Base-by-base conservation (phyloP, 2,888 invertebrate species). In the Anoplius nigerrimus region DNA sequence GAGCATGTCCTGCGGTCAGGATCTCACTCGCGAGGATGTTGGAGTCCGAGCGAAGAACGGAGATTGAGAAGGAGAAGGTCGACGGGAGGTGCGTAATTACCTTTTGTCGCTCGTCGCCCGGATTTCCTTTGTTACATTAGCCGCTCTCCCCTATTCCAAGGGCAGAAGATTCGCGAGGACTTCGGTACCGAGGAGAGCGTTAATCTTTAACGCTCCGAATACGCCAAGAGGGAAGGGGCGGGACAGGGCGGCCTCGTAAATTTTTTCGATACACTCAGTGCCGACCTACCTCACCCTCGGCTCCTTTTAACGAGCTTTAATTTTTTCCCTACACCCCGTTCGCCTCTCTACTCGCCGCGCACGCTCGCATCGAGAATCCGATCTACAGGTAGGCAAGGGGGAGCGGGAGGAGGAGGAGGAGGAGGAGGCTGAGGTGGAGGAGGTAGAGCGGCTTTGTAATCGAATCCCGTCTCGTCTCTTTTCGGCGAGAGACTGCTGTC, bases 61-160 rank as follows among this genome's bases (percentile, higher is more conserved):
- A 18, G 16, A 62, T 24, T 42, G 65, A 60, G 60, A 59, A 62
- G 54, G 51, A 64, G 53, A 60, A 43, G 18, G 58, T 66, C 18
- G 45, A 11, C 20, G 55, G 54, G 55, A 51, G 66, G 65, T 63
- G 62, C 70, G 76, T 82, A 82, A 82, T 82, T 81, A 79, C 75
- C 77, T 75, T 81, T 79, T 74, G 76, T 76, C 72, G 73, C 74
- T 77, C 82, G 75, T 72, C 79, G 75, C 70, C 74, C 73, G 82
- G 75, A 77, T 83, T 83, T 84, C 83, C 84, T 84, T 84, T 84
- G 84, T 84, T 82, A 84, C 83, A 84, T 84, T 84, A 84, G 78
- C 81, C 80, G 73, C 69, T 71, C 69, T 71, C 69, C 66, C 67
- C 79, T 69, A 65, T 76, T 71, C 16, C 18, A n/a, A 48, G n/a